Evolutionary conservation across 1,140 invertebrate species (phyloP).

Genomic region (Cheumatopsyche charites): DNA sequence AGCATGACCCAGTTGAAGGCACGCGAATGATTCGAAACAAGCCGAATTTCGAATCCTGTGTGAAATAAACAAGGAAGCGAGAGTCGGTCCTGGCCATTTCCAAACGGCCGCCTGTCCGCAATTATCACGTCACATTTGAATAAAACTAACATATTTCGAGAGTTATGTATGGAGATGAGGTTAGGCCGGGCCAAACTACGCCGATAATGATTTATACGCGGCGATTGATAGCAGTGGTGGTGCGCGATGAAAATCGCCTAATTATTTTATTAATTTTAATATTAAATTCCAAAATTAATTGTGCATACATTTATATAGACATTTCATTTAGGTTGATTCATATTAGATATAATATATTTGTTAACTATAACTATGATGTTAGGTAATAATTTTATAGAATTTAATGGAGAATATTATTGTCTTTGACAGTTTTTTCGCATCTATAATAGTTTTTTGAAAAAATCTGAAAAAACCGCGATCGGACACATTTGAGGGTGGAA

Average conservation of each 20-base stretch:
- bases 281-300: too few relatives aligned
- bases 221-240: slow-evolving; percentile 38
- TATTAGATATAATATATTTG: too few relatives aligned
- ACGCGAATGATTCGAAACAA: background rate
- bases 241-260: background rate
- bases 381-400: too few relatives aligned
- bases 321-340: too few relatives aligned
- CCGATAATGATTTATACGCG: slow-evolving; percentile 44
- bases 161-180: slow-evolving; percentile 42
- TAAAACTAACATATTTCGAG: slow-evolving; percentile 48
- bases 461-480: too few relatives aligned
- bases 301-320: too few relatives aligned
- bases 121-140: slow-evolving; percentile 49
- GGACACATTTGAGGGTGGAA: too few relatives aligned
- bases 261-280: background rate
- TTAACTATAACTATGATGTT: too few relatives aligned
- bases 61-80: slow-evolving; percentile 37
- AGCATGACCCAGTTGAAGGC: background rate
- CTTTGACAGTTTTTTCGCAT: too few relatives aligned
- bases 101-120: slow-evolving; percentile 25
- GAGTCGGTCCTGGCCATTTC: background rate
- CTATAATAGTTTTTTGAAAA: too few relatives aligned
- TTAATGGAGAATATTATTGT: too few relatives aligned
- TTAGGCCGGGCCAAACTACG: slow-evolving; percentile 36
- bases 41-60: background rate